phyloP scores from a whole-genome alignment of 2,888 invertebrate species.

The Digitonthophagus gazella region DNA sequence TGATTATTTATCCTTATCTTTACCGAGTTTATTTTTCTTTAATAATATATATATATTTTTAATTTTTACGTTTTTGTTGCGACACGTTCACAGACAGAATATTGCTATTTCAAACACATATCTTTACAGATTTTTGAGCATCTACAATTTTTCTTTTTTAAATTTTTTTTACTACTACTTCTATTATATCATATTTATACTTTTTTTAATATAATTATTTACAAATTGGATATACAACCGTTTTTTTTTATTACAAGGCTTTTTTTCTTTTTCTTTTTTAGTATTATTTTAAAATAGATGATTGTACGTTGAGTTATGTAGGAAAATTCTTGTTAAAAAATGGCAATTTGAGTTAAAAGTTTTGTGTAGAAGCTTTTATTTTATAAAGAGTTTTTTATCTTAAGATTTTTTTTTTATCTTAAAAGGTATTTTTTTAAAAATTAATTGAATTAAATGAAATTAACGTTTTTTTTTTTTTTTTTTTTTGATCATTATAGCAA shows the following conservation, averaged over 20 bases:
- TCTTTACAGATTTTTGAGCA: slow-evolving; percentile 8
- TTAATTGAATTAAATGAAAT: too few relatives aligned
- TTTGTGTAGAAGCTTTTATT: neutral
- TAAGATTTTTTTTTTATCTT: too few relatives aligned
- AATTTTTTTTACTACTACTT: neutral
- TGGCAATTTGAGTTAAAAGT: neutral
- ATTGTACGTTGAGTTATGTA: slow-evolving; percentile 12
- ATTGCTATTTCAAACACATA: slow-evolving; percentile 6
- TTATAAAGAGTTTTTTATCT: too few relatives aligned
- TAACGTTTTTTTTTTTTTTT: too few relatives aligned
- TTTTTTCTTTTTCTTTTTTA: neutral
- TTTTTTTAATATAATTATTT: neutral
- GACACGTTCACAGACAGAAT: slow-evolving; percentile 7
- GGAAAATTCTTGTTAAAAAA: neutral
- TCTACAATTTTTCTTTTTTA: slow-evolving; percentile 7
- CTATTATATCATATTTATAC: slow-evolving; percentile 1
- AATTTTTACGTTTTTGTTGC: neutral
- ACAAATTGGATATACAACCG: neutral
- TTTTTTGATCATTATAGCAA: too few relatives aligned
- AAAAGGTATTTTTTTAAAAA: too few relatives aligned
- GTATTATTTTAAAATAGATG: neutral
- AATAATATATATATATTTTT: too few relatives aligned
- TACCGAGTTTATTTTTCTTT: neutral
- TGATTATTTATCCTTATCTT: neutral
- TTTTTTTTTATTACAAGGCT: neutral